phyloP scores from a whole-genome alignment of 1,140 invertebrate genomes.

The Pteromalus puparum region DNA sequence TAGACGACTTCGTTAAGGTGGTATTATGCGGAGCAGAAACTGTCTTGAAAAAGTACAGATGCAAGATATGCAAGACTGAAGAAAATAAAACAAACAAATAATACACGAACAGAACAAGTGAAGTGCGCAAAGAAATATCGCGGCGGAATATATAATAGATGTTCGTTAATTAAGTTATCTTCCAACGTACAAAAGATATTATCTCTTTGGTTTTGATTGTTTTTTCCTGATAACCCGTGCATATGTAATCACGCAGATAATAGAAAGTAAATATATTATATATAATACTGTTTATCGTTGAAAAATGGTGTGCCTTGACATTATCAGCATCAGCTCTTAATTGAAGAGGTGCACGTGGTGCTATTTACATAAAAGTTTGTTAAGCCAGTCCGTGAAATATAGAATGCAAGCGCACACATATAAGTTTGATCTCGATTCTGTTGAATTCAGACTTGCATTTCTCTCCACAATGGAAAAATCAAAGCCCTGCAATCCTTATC shows the following conservation, averaged over 20 bases:
- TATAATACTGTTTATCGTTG: slow-evolving; percentile 37
- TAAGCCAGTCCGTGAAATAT: slow-evolving; percentile 49
- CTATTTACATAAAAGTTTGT: slow-evolving; percentile 42
- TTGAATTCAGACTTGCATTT: neutral
- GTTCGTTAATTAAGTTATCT: slow-evolving; percentile 40
- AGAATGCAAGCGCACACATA: neutral
- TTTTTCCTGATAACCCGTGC: neutral
- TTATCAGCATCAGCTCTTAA: slow-evolving; percentile 39
- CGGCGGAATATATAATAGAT: neutral
- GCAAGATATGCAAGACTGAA: slow-evolving; percentile 39
- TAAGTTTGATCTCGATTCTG: neutral
- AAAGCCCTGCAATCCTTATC: neutral
- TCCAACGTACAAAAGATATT: slow-evolving; percentile 27
- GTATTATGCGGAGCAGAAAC: neutral
- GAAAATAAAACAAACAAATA: neutral
- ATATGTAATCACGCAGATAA: neutral
- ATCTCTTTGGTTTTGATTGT: neutral
- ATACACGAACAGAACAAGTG: neutral
- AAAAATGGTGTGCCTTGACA: slow-evolving; percentile 48
- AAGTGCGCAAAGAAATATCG: slow-evolving; percentile 9
- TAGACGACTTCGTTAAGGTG: neutral
- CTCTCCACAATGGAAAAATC: neutral
- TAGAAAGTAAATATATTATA: slow-evolving; percentile 17
- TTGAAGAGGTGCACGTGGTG: slow-evolving; percentile 38
- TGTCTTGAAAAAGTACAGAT: neutral